phyloP scores from a whole-genome alignment of 2,797 vertebrate genomes.

The Holocentrus rufus region DNA sequence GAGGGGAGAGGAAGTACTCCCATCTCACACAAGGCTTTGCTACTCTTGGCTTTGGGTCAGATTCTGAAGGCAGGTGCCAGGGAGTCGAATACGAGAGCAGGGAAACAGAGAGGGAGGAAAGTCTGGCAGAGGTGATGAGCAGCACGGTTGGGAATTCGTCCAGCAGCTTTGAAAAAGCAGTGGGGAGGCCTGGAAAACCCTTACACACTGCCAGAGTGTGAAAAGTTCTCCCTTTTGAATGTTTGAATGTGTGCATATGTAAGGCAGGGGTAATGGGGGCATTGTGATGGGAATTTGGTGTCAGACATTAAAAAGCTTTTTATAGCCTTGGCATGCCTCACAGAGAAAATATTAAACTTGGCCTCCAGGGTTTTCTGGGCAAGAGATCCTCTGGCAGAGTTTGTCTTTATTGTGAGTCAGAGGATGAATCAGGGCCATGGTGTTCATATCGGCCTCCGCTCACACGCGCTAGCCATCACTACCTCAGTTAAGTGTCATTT shows the following conservation, averaged over 20 bases:
- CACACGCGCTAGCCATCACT: not conserved
- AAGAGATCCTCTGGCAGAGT: constrained; percentile 76
- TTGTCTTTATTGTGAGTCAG: constrained; percentile 79
- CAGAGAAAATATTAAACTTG: constrained; percentile 89
- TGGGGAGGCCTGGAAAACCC: constrained; percentile 77
- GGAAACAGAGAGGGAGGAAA: constrained; percentile 65
- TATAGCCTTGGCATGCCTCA: constrained; percentile 86
- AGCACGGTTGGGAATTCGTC: constrained; percentile 86
- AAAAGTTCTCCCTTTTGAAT: constrained; percentile 26
- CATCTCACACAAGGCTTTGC: constrained; percentile 64
- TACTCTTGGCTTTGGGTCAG: constrained; percentile 82
- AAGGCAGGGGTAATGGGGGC: constrained; percentile 63
- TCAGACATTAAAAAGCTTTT: constrained; percentile 81
- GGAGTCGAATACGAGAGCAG: constrained; percentile 77
- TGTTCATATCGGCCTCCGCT: constrained; percentile 22
- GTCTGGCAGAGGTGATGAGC: constrained; percentile 72
- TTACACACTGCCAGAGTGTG: constrained; percentile 75
- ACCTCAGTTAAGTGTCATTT: not conserved
- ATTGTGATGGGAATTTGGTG: constrained; percentile 80
- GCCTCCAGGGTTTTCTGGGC: constrained; percentile 77
- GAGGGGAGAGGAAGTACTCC: constrained; percentile 61
- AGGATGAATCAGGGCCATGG: constrained; percentile 80
- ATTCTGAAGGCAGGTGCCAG: constrained; percentile 81
- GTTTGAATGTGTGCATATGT: constrained; percentile 44
- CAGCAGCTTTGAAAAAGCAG: constrained; percentile 78